A percentile compares a stretch with the other conserved stretches of the same genome.
phyloP scores from a whole-genome alignment of 2,113 vertebrate species.

The Gnathochromis pfefferi region DNA sequence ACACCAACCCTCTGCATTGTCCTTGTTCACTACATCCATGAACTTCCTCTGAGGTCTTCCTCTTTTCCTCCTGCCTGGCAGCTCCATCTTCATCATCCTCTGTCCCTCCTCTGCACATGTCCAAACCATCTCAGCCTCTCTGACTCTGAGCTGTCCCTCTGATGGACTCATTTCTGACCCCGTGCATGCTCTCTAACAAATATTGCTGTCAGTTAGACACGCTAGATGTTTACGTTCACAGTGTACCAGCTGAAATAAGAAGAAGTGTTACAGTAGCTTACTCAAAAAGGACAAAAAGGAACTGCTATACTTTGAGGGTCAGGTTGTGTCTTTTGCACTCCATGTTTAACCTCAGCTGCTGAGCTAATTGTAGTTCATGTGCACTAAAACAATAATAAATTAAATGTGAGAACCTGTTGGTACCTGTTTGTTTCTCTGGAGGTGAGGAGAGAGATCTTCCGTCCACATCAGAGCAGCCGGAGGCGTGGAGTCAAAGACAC shows the following conservation, averaged over 20 bases:
- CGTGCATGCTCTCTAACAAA: neutral
- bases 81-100: neutral
- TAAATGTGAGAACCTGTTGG: neutral
- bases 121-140: neutral
- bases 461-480: conserved; percentile 59
- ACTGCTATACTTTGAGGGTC: neutral
- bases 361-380: neutral
- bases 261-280: neutral
- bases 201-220: neutral
- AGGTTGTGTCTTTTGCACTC: neutral
- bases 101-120: neutral
- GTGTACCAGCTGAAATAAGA: neutral
- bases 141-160: neutral
- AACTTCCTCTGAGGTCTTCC: neutral
- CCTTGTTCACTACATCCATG: neutral
- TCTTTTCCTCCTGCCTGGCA: neutral
- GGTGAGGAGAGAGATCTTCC: conserved; percentile 80
- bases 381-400: neutral
- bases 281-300: neutral
- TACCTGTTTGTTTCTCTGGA: conserved; percentile 90
- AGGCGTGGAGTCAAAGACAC: neutral
- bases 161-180: neutral
- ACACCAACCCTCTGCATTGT: neutral
- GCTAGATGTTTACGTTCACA: neutral
- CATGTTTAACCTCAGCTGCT: neutral